These are phyloP conservation scores for Centruroides vittatus DNA, from an alignment of 1,140 invertebrate genomes.

Conservation along the genomic window DNA sequence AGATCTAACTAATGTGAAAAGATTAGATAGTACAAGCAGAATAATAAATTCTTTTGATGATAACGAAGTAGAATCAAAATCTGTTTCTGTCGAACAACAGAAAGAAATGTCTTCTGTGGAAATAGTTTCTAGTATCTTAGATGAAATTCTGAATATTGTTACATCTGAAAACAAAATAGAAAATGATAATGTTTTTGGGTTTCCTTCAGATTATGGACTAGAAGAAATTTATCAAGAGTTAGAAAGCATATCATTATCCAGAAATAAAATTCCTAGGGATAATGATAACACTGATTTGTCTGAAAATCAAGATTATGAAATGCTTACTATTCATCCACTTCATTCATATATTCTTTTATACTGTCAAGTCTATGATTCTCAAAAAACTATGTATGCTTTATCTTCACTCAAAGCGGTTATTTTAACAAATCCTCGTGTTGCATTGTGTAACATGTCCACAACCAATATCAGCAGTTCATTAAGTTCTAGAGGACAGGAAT, in stretches of 20 bases:
- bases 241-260: not conserved
- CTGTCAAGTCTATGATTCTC: conserved; percentile 61
- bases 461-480: conserved; percentile 40
- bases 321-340: conserved; percentile 38
- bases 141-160: conserved; percentile 8
- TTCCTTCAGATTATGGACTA: conserved; percentile 11
- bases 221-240: conserved; percentile 9
- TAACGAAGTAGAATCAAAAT: conserved; percentile 4
- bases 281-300: not conserved
- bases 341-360: conserved; percentile 74
- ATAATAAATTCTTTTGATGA: conserved; percentile 19
- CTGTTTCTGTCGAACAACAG: not conserved
- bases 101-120: conserved; percentile 2
- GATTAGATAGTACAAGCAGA: conserved; percentile 9
- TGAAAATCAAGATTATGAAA: not conserved
- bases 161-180: not conserved
- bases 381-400: conserved; percentile 59
- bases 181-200: conserved; percentile 3
- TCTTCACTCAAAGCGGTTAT: conserved; percentile 58
- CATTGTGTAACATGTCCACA: conserved; percentile 53
- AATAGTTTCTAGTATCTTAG: conserved; percentile 8
- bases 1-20: conserved; percentile 13
- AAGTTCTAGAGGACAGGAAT: conserved; percentile 29
- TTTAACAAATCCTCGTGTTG: conserved; percentile 51
- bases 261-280: too few species aligned